Percentiles rank a stretch among this genome's conserved stretches.
These are phyloP conservation scores for Apocheima hispidaria DNA, from an alignment of 2,888 invertebrate species.

Conservation along the genomic window DNA sequence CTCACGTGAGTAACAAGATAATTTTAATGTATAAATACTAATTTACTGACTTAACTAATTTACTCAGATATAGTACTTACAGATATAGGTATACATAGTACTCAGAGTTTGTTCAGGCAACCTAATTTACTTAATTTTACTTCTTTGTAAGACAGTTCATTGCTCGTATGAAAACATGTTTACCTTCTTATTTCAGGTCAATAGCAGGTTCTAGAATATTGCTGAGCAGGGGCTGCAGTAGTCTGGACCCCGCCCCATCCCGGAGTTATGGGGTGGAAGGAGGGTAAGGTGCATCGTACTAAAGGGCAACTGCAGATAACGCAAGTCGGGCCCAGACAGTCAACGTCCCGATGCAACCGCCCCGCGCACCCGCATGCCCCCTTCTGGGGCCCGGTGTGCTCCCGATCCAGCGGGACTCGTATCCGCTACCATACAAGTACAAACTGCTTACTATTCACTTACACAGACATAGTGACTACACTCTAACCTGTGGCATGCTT, in stretches of 20 bases:
- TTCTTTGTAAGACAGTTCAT: slow-evolving; percentile 42
- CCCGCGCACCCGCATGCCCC: slow-evolving; percentile 46
- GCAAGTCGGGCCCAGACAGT: slow-evolving; percentile 83
- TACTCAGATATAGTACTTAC: too few species aligned
- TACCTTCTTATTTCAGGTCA: slow-evolving; percentile 77
- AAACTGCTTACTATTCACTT: slow-evolving; percentile 5
- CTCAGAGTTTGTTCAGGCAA: background rate
- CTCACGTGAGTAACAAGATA: too few species aligned
- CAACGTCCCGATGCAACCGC: slow-evolving; percentile 81
- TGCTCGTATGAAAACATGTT: slow-evolving; percentile 60
- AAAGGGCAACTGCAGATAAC: slow-evolving; percentile 86
- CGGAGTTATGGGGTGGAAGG: slow-evolving; percentile 66
- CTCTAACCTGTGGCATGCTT: slow-evolving; percentile 1
- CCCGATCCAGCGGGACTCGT: slow-evolving; percentile 71
- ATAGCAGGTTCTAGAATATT: slow-evolving; percentile 71
- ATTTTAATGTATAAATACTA: too few species aligned
- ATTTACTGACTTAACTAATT: too few species aligned
- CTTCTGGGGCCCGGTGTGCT: slow-evolving; percentile 42
- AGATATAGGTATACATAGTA: background rate
- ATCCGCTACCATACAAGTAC: slow-evolving; percentile 68
- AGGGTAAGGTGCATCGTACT: slow-evolving; percentile 83
- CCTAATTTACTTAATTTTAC: slow-evolving; percentile 1
- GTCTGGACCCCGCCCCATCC: slow-evolving; percentile 61
- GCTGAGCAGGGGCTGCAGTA: slow-evolving; percentile 72
- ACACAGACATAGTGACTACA: slow-evolving; percentile 12